A percentile compares a stretch with the other conserved stretches of the same genome.
Conservation (phyloP, 2,888 invertebrate genomes). For the Drosophila neutralis region DNA sequence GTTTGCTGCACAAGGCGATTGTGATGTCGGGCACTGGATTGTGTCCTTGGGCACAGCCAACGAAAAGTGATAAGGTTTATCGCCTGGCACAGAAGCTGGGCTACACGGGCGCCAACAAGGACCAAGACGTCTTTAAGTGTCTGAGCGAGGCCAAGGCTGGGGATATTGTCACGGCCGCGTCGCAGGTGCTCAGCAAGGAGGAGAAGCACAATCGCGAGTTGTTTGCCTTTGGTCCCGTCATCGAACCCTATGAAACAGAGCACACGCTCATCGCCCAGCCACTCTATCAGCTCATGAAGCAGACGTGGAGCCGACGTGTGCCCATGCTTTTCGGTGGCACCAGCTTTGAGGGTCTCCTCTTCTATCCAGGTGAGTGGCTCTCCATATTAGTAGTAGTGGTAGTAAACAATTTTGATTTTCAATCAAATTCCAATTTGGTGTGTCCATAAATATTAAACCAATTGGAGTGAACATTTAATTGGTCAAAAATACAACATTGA, state of each 20-base stretch:
- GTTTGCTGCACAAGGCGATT: constrained; percentile 82
- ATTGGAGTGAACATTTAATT: not conserved
- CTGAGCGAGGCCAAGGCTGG: constrained; percentile 71
- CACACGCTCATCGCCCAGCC: constrained; percentile 78
- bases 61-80: constrained; percentile 71
- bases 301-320: constrained; percentile 82
- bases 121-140: constrained; percentile 80
- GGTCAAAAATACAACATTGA: not conserved
- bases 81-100: constrained; percentile 81
- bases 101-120: constrained; percentile 77
- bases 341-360: constrained; percentile 83
- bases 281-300: constrained; percentile 71
- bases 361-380: constrained; percentile 76
- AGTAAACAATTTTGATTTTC: not conserved
- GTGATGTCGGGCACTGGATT: constrained; percentile 82
- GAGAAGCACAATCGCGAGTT: constrained; percentile 78
- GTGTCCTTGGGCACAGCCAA: constrained; percentile 80
- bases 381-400: not conserved
- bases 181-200: constrained; percentile 73
- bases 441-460: not conserved
- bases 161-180: constrained; percentile 76
- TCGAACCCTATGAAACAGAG: constrained; percentile 82
- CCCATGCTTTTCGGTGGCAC: constrained; percentile 83
- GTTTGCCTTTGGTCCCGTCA: constrained; percentile 82
- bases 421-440: not conserved